phyloP scores from a whole-genome alignment of 2,797 vertebrate genomes.

The Mormyrops attenuatus region DNA sequence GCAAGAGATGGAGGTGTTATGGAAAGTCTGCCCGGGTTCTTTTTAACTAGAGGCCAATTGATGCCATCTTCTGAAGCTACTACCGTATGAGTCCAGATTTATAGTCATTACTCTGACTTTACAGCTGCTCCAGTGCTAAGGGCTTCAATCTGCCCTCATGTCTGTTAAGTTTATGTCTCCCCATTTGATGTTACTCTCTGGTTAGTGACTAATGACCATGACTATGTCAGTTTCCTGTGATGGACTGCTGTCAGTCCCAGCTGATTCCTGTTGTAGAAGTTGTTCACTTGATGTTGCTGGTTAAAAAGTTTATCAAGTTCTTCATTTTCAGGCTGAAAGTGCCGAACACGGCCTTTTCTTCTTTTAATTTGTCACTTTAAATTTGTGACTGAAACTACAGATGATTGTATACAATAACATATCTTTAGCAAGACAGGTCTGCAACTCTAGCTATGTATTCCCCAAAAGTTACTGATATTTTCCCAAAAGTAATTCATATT shows the following conservation, averaged over 20 bases:
- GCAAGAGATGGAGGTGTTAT: background rate
- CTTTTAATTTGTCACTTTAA: background rate
- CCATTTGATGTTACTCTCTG: background rate
- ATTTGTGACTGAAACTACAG: background rate
- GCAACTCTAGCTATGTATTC: background rate
- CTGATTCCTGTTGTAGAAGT: background rate
- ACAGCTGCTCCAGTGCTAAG: background rate
- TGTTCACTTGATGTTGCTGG: background rate
- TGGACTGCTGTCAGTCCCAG: background rate
- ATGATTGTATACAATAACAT: background rate
- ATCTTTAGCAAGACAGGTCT: background rate
- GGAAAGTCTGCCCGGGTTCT: background rate
- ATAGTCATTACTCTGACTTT: background rate
- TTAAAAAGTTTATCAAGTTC: background rate
- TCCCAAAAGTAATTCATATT: background rate
- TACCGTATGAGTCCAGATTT: background rate
- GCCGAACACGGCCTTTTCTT: background rate
- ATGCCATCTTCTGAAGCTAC: background rate
- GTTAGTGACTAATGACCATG: background rate
- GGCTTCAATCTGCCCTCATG: background rate
- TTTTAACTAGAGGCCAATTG: background rate
- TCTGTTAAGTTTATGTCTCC: background rate
- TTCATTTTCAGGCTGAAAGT: background rate
- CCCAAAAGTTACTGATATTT: background rate
- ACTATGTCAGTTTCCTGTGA: background rate